phyloP scores from a whole-genome alignment of 1,140 invertebrate genomes.

The Caenorhabditis brenneri region DNA sequence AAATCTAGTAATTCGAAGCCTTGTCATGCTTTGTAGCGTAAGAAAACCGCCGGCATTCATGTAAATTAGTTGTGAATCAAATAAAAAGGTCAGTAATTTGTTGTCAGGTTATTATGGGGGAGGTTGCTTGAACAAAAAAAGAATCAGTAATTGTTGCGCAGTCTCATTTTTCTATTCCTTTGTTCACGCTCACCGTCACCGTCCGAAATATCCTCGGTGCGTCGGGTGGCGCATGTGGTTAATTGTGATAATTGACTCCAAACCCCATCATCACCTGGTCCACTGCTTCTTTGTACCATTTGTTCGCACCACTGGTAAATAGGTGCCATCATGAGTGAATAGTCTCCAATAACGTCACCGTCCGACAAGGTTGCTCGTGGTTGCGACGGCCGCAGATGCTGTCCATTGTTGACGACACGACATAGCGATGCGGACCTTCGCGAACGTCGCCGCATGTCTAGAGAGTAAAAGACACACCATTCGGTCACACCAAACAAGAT shows the following conservation, averaged over 20 bases:
- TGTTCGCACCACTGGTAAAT: conserved; percentile 65
- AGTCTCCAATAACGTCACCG: conserved; percentile 62
- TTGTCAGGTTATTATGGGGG: not conserved
- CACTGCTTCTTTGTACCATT: conserved; percentile 51
- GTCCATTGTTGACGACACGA: conserved; percentile 37
- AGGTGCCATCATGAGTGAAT: conserved; percentile 67
- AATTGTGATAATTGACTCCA: conserved; percentile 46
- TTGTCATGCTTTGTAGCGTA: not conserved
- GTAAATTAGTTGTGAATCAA: not conserved
- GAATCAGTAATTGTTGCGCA: not conserved
- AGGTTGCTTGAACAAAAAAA: not conserved
- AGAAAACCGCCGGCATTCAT: not conserved
- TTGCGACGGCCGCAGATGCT: not conserved
- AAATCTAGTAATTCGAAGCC: not conserved
- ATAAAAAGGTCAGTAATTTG: not conserved
- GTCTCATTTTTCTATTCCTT: not conserved
- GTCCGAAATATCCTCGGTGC: conserved; percentile 9
- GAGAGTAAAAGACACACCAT: conserved; percentile 32
- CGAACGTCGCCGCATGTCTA: conserved; percentile 46
- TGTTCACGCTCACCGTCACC: conserved; percentile 32
- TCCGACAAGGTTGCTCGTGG: conserved; percentile 58
- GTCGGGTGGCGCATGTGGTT: conserved; percentile 41
- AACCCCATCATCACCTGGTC: conserved; percentile 15
- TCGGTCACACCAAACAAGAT: conserved; percentile 21
- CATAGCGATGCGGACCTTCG: conserved; percentile 38